Evolutionary conservation across 2,888 invertebrate genomes (phyloP).

Genomic region (Diarsia brunnea): DNA sequence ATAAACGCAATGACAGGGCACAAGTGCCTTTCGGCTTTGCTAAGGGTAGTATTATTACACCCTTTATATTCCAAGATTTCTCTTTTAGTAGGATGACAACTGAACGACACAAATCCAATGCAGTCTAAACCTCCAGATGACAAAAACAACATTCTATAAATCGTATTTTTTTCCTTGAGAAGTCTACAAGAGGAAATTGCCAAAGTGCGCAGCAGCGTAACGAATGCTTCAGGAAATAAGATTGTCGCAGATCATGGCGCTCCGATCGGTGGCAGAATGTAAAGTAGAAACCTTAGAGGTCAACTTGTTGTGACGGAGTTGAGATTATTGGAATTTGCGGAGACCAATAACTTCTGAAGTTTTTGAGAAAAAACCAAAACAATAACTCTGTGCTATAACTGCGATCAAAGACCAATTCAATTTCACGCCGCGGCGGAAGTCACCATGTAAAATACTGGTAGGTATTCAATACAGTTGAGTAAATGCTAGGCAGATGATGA

Average conservation of each 20-base stretch:
- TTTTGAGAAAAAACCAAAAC: background rate
- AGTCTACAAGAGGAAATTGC: conserved; percentile 29
- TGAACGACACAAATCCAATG: background rate
- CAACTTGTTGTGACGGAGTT: conserved; percentile 25
- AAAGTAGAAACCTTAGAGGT: conserved; percentile 30
- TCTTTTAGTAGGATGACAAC: background rate
- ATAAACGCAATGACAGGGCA: too few relatives aligned
- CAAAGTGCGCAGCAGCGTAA: conserved; percentile 28
- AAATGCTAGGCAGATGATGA: too few relatives aligned
- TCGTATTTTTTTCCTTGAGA: conserved; percentile 42
- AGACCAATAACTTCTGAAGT: background rate
- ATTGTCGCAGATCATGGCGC: conserved; percentile 35
- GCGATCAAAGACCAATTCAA: too few relatives aligned
- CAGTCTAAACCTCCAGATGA: background rate
- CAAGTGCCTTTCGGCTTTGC: too few relatives aligned
- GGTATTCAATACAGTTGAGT: too few relatives aligned
- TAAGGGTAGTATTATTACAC: too few relatives aligned
- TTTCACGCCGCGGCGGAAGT: background rate
- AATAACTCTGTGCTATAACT: background rate
- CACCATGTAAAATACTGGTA: too few relatives aligned
- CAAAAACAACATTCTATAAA: conserved; percentile 5
- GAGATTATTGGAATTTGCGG: background rate
- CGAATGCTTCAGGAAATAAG: conserved; percentile 45
- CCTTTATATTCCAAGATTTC: background rate
- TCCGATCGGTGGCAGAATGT: conserved; percentile 10